phyloP scores from a whole-genome alignment of 2,113 vertebrate species.

The Platysteira castanea region DNA sequence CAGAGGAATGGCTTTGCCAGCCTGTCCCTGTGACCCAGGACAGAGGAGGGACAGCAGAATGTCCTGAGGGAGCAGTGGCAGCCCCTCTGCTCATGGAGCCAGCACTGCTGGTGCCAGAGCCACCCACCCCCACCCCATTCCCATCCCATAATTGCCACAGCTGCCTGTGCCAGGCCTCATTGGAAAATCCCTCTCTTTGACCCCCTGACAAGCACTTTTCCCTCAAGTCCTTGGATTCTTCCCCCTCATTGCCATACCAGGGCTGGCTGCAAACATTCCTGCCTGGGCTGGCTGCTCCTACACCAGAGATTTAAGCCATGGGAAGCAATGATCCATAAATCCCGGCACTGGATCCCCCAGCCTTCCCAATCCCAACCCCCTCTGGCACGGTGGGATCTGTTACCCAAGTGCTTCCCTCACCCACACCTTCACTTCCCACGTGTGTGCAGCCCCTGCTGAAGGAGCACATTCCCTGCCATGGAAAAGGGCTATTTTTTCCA shows the following conservation, averaged over 20 bases:
- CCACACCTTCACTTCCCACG: background rate
- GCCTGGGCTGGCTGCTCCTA: background rate
- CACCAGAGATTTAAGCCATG: background rate
- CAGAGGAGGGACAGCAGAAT: accelerated
- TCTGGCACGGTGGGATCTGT: background rate
- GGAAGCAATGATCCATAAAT: background rate
- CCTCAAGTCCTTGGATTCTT: background rate
- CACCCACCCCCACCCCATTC: background rate
- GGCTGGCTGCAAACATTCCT: background rate
- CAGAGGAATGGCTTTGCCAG: background rate
- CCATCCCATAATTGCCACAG: accelerated
- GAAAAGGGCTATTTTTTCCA: slow-evolving; percentile 34
- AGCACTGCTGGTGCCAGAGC: accelerated
- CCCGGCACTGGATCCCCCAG: background rate
- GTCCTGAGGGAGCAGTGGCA: background rate
- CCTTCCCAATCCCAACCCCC: background rate
- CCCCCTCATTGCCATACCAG: background rate
- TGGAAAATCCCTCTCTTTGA: background rate
- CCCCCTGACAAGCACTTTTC: background rate
- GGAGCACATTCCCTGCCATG: background rate
- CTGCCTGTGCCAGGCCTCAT: accelerated
- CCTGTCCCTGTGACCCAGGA: background rate
- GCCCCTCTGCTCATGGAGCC: background rate
- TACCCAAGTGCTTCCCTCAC: background rate
- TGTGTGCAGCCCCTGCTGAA: background rate